Base-by-base conservation (phyloP, 1,140 invertebrate species). In the Littorina saxatilis region DNA sequence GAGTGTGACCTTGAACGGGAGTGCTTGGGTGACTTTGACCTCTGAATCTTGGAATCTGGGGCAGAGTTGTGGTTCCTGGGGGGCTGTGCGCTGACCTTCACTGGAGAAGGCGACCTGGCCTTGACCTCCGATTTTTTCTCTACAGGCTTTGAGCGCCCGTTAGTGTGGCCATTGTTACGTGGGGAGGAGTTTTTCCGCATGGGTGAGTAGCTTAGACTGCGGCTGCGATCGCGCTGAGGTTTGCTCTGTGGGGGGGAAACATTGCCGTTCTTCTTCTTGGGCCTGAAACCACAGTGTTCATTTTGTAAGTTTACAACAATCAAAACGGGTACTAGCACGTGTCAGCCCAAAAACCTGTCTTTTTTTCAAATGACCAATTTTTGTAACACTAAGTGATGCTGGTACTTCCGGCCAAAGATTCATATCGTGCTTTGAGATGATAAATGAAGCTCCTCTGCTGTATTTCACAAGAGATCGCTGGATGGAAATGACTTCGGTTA, bases 11-110 rank as follows among this genome's bases (percentile, higher is more conserved):
- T 47, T 39, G 82, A 73, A 27, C 82, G 52, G 9, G 80, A 84
- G n/a, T 35, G 52, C 27, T 74, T 74, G 35, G 79, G 79, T 75
- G 79, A 80, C 82, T 72, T 81, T 72, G 82, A 83, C 50, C 37
- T 80, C 50, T 83, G 79, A 35, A 23, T 37, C 55, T 40, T 83
- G 66, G 20, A 39, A n/a, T 39, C 39, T n/a, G 39, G 63, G 77
- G 32, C 29, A 0, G 40, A 43, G 52, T 58, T 72, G 76, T 76
- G 40, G 61, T 37, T 77, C 72, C 82, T 50, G 47, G 78, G 23
- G 58, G 79, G 43, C 32, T 74, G 43, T 1, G 55, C 29, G 52
- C 23, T n/a, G 55, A 29, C 23, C 43, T 37, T 43, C 35, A 27
- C 9, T 5, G 74, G 43, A 27, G 74, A 13, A 0, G 32, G 50